Evolutionary conservation across 1,140 invertebrate genomes (phyloP).

Genomic region (Aphaenogaster floridana): DNA sequence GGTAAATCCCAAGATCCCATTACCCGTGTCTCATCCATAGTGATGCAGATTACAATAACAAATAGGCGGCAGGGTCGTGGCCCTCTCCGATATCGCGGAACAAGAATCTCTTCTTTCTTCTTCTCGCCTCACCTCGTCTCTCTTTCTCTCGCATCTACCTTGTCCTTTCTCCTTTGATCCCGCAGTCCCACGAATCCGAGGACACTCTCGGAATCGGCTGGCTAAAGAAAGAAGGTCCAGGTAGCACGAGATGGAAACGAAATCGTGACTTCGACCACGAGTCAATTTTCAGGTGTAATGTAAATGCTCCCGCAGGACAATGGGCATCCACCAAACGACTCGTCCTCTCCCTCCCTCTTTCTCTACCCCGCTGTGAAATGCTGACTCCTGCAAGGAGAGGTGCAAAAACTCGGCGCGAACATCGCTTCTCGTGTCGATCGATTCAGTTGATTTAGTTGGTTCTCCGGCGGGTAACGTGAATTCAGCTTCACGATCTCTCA

Average conservation of each 20-base stretch:
- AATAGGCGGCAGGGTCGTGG: conserved; percentile 80
- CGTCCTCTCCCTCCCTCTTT: conserved; percentile 5
- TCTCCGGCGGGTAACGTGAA: conserved; percentile 47
- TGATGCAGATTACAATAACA: conserved; percentile 85
- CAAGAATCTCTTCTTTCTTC: conserved; percentile 70
- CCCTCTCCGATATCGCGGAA: conserved; percentile 75
- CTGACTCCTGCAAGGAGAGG: conserved; percentile 61
- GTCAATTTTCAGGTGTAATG: conserved; percentile 75
- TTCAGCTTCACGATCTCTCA: conserved; percentile 61
- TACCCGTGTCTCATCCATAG: conserved; percentile 84
- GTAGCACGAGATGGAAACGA: conserved; percentile 17
- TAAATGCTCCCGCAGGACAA: conserved; percentile 75
- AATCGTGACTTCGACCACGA: conserved; percentile 71
- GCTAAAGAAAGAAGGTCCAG: not conserved
- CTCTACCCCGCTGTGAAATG: conserved; percentile 33
- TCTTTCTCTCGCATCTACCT: no score
- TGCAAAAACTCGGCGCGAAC: conserved; percentile 64
- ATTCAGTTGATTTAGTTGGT: conserved; percentile 70
- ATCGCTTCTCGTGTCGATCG: conserved; percentile 64
- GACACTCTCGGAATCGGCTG: conserved; percentile 48
- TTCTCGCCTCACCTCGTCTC: conserved; percentile 19
- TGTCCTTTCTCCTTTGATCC: conserved; percentile 34
- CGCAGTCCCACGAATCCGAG: conserved; percentile 26
- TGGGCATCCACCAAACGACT: conserved; percentile 65
- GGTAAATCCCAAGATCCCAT: conserved; percentile 81